A percentile compares a stretch with the other conserved stretches of the same genome.
phyloP scores from a whole-genome alignment of 2,797 vertebrate species.

The Coccyzus lansbergi region DNA sequence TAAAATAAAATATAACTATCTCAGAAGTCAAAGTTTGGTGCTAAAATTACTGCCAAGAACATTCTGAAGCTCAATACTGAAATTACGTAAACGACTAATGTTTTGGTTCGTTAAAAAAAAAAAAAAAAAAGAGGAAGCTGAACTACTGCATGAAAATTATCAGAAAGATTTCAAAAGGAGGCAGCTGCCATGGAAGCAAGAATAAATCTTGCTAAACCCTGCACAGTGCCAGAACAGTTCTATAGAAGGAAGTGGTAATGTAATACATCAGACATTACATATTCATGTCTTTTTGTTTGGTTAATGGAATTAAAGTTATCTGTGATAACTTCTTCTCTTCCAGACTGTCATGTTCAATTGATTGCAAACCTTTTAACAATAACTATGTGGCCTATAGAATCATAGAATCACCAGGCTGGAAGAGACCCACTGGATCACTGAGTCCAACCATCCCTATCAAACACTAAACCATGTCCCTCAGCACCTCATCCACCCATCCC shows the following conservation, averaged over 20 bases:
- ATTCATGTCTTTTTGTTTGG: neutral
- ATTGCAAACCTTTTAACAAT: neutral
- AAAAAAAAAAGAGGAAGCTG: neutral
- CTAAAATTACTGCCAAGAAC: neutral
- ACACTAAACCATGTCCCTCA: no score
- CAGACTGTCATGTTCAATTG: neutral
- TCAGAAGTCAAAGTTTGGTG: neutral
- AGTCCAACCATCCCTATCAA: no score
- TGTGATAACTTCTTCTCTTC: neutral
- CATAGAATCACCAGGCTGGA: no score
- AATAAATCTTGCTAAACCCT: neutral
- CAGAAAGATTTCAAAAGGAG: neutral
- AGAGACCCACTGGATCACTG: no score
- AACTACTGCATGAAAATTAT: neutral
- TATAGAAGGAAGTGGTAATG: constrained; percentile 1
- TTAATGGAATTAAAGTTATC: neutral
- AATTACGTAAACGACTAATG: neutral
- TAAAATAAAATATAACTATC: neutral
- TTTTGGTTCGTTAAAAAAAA: neutral
- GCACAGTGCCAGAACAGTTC: neutral
- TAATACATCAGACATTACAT: neutral
- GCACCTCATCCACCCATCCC: no score
- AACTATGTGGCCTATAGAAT: neutral
- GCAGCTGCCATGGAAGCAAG: neutral
- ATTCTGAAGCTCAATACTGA: neutral